A percentile compares a stretch with the other conserved stretches of the same genome.
phyloP scores from a whole-genome alignment of 1,140 invertebrate genomes.

The Scaptomyza graminum region DNA sequence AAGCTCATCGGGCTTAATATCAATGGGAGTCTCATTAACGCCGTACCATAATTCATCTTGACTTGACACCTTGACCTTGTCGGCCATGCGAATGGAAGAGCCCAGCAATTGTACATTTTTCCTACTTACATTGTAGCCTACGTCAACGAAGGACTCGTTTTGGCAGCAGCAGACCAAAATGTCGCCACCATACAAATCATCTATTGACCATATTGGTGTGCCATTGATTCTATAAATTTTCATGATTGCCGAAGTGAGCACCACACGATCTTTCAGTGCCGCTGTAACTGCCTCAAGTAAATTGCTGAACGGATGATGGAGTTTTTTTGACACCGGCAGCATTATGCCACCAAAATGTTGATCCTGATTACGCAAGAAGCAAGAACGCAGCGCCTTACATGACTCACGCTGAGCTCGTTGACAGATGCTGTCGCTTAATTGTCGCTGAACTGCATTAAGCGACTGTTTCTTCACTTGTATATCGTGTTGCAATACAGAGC shows the following conservation, averaged over 20 bases:
- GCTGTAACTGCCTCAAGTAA: constrained; percentile 28
- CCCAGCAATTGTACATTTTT: constrained; percentile 1
- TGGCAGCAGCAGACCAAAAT: constrained; percentile 39
- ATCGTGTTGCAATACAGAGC: neutral
- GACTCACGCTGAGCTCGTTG: neutral
- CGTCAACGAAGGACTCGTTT: constrained; percentile 14
- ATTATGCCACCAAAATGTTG: constrained; percentile 25
- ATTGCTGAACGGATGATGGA: constrained; percentile 1
- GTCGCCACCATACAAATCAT: constrained; percentile 25
- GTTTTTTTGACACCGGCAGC: constrained; percentile 8
- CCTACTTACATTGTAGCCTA: constrained; percentile 20
- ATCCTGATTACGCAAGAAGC: constrained; percentile 37
- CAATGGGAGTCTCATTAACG: no score
- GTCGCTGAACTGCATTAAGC: neutral
- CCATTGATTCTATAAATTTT: constrained; percentile 34
- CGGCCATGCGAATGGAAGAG: neutral
- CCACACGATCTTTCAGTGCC: neutral
- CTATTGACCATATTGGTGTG: neutral
- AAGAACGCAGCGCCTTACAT: constrained; percentile 18
- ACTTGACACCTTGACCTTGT: neutral
- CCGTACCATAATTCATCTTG: no score
- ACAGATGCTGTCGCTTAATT: neutral
- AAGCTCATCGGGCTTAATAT: neutral
- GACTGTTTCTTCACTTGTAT: no score
- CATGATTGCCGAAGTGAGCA: constrained; percentile 29